Percentiles rank a stretch among this genome's conserved stretches.
Evolutionary conservation across 2,113 vertebrate species (phyloP).

Genomic region (Burhinus bistriatus): DNA sequence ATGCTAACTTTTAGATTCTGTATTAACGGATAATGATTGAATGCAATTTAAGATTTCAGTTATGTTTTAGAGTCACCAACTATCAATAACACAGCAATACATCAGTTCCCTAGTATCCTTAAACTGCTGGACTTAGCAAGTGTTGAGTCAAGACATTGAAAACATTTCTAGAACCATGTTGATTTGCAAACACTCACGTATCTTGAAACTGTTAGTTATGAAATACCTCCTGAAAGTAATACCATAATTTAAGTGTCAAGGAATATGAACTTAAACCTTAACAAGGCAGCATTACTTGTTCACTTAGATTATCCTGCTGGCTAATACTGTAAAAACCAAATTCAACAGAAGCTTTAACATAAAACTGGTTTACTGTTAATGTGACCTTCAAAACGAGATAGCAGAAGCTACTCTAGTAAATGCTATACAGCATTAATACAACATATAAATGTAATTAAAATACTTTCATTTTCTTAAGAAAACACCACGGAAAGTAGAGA

Average conservation of each 20-base stretch:
- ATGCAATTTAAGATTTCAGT: background rate
- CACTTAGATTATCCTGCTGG: background rate
- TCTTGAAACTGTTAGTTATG: conserved; percentile 2
- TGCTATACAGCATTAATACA: conserved; percentile 12
- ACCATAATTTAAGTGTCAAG: background rate
- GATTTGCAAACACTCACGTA: conserved; percentile 24
- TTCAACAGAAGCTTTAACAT: background rate
- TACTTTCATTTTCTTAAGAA: background rate
- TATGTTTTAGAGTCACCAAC: background rate
- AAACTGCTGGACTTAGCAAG: background rate
- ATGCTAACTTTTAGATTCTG: conserved; percentile 19
- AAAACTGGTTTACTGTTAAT: background rate
- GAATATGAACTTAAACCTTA: conserved; percentile 23
- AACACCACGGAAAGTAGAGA: background rate
- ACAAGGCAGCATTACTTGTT: conserved; percentile 42
- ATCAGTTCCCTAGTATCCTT: background rate
- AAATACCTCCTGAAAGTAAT: conserved; percentile 34
- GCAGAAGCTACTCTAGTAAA: conserved; percentile 19
- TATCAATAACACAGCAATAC: background rate
- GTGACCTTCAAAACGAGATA: background rate
- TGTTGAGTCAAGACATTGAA: background rate
- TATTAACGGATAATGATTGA: background rate
- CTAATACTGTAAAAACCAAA: conserved; percentile 32
- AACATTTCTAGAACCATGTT: conserved; percentile 10
- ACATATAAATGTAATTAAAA: background rate